Conservation (phyloP, 2,888 invertebrate genomes). For the Melinaea menophilus region DNA sequence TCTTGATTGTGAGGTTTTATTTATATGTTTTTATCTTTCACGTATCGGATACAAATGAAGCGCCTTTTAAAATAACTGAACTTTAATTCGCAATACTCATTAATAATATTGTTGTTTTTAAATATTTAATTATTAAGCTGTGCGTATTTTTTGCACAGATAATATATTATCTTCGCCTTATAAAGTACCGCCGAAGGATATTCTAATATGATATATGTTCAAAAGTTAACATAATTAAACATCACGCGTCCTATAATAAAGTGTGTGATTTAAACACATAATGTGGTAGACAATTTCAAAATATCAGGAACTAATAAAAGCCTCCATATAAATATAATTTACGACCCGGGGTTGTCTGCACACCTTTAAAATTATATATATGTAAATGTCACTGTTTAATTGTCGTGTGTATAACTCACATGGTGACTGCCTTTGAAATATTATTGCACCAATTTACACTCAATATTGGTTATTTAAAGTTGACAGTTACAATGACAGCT, state of each 20-base stretch:
- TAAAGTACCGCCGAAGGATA: too few relatives aligned
- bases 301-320: constrained; percentile 21
- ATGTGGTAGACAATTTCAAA: constrained; percentile 5
- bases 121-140: too few relatives aligned
- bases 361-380: constrained; percentile 9
- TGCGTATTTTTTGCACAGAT: too few relatives aligned
- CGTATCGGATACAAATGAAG: too few relatives aligned
- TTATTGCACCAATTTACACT: constrained; percentile 3
- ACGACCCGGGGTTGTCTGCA: constrained; percentile 14
- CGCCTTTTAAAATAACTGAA: too few relatives aligned
- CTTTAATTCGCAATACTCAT: too few relatives aligned
- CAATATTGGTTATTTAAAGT: neutral
- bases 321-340: constrained; percentile 15
- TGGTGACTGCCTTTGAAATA: neutral
- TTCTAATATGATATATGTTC: too few relatives aligned
- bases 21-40: too few relatives aligned
- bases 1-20: constrained; percentile 8
- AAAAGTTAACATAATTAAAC: too few relatives aligned
- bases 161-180: too few relatives aligned
- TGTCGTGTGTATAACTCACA: constrained; percentile 6
- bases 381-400: constrained; percentile 16
- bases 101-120: too few relatives aligned
- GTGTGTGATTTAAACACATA: too few relatives aligned
- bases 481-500: neutral
- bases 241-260: neutral